Base-by-base conservation (phyloP, 1,140 invertebrate species). In the Aphelenchoides besseyi region DNA sequence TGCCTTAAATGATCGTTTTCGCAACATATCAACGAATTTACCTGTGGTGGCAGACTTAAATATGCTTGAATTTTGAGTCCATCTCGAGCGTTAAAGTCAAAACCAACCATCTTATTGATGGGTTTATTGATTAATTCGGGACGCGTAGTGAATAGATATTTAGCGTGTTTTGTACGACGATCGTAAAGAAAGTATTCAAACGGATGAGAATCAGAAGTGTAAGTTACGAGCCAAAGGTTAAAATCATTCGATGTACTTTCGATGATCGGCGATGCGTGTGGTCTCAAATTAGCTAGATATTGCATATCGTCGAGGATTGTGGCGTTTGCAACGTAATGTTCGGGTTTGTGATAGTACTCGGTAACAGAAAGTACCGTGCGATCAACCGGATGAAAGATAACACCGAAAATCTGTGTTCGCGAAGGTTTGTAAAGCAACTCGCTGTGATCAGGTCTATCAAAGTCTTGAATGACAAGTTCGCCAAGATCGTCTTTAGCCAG, bases 161-260 rank as follows among this genome's bases (percentile, higher is more conserved):
- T 80, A 35, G 82, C 78, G 52, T 78, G 69, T 68, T 83, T 82
- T 41, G 78, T 62, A 36, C 73, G 72, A 28, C 74, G 54, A 23
- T 66, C 53, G 71, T 81, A 83, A 9, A 83, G 54, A 52, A 69
- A 81, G 52, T 72, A 81, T 62, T 83, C 81, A 70, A 81, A 80
- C 3, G 81, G 81, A 37, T 84, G 76, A 57, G 83, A 74, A 54
- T 84, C 82, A 35, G 80, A 81, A 37, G 73, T 67, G 70, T 81
- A 83, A 5, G 81, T 83, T 16, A 83, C 79, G 3, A 83, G 71
- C 82, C 81, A 83, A 8, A 81, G 77, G n/a, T 83, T 69, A 69
- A 82, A 83, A 68, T 82, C 81, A 29, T 55, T 23, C 35, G 74
- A 78, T 67, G 79, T 73, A 33, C 72, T 71, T 32, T 82, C 68